A percentile compares a stretch with the other conserved stretches of the same genome.
Conservation (phyloP, 2,888 invertebrate species). For the Tetanocera ferruginea region DNA sequence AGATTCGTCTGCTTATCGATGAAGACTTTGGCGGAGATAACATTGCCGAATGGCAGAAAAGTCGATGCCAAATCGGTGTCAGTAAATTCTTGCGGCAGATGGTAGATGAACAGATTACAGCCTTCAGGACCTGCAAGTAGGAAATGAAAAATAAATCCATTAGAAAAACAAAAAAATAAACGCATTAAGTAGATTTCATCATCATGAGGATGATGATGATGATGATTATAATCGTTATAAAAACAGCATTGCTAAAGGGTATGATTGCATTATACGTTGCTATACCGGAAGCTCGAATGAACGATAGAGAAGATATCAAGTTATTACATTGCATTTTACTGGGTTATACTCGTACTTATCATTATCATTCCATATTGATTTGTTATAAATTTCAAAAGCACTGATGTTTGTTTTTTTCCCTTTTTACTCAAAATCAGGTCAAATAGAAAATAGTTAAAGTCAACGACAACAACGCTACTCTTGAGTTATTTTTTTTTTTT, state of each 20-base stretch:
- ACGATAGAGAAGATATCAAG: neutral
- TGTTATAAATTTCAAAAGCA: too few relatives aligned
- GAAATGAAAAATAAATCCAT: neutral
- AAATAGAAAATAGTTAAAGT: too few relatives aligned
- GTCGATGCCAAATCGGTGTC: constrained; percentile 97
- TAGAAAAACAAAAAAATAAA: neutral
- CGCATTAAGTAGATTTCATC: neutral
- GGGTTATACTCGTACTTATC: too few relatives aligned
- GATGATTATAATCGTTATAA: neutral
- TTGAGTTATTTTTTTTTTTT: too few relatives aligned
- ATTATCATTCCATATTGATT: neutral
- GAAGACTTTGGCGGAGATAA: constrained; percentile 99
- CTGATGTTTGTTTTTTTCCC: too few relatives aligned
- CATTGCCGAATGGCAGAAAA: constrained; percentile 97
- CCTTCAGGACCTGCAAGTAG: constrained; percentile 88
- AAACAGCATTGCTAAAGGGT: neutral
- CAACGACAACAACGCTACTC: too few relatives aligned
- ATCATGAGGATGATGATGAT: neutral
- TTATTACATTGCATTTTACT: neutral
- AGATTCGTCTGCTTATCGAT: constrained; percentile 99
- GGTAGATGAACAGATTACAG: constrained; percentile 99
- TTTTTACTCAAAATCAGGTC: too few relatives aligned
- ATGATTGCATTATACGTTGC: neutral
- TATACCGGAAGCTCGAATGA: too few relatives aligned
- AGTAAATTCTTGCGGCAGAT: constrained; percentile 98